phyloP scores from a whole-genome alignment of 2,888 invertebrate genomes.

The Trisateles emortualis region DNA sequence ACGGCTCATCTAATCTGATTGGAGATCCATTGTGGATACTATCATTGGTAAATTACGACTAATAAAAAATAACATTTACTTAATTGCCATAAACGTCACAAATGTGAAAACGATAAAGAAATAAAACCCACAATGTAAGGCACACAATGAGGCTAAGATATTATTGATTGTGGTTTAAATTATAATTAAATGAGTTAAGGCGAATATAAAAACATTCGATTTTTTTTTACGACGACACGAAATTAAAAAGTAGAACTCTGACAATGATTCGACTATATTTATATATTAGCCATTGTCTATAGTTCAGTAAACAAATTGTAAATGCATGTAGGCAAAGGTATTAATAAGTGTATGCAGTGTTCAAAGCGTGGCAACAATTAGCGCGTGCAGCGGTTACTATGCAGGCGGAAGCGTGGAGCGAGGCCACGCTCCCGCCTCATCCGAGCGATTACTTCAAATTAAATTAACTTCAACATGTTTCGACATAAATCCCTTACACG shows the following conservation, averaged over 20 bases:
- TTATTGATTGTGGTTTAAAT: background rate
- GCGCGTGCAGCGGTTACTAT: slow-evolving; percentile 47
- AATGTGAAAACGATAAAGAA: slow-evolving; percentile 8
- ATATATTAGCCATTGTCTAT: no score
- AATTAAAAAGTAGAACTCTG: background rate
- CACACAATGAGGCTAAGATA: background rate
- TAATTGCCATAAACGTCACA: slow-evolving; percentile 8
- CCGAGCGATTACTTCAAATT: slow-evolving; percentile 58
- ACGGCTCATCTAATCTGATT: slow-evolving; percentile 3
- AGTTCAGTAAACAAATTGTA: slow-evolving; percentile 11
- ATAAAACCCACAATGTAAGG: background rate
- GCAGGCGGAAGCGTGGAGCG: slow-evolving; percentile 21
- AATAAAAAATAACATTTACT: slow-evolving; percentile 2
- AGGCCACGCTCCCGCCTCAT: slow-evolving; percentile 41
- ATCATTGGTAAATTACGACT: slow-evolving; percentile 1
- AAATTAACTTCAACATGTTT: slow-evolving; percentile 56
- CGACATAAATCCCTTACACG: slow-evolving; percentile 42
- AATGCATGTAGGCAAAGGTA: slow-evolving; percentile 24
- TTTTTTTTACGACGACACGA: no score
- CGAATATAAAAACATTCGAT: background rate
- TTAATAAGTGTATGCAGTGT: slow-evolving; percentile 19
- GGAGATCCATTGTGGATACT: background rate
- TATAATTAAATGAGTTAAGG: background rate
- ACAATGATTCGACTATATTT: no score
- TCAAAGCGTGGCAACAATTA: slow-evolving; percentile 48